These are phyloP conservation scores for Poeciliopsis gracilis DNA, from an alignment of 2,797 vertebrate species.

Conservation along the genomic window DNA sequence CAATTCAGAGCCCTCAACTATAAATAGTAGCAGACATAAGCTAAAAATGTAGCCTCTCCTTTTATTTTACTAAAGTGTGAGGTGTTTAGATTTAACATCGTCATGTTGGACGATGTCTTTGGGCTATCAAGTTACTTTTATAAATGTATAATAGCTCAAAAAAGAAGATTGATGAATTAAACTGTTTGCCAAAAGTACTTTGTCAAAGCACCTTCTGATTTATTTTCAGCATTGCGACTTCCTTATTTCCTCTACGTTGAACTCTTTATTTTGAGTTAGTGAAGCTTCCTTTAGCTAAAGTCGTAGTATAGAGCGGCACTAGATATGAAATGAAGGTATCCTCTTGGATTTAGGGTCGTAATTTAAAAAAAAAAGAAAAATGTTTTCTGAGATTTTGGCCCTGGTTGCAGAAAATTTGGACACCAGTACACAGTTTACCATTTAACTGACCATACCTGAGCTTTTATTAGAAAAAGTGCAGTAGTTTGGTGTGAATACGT, in stretches of 20 bases:
- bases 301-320: too few species aligned
- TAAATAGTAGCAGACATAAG: neutral
- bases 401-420: neutral
- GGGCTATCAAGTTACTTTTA: neutral
- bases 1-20: neutral
- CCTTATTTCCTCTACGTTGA: neutral
- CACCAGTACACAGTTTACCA: neutral
- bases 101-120: neutral
- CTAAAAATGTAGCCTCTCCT: neutral
- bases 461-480: neutral
- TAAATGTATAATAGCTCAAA: neutral
- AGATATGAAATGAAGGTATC: neutral
- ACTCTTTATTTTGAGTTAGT: neutral
- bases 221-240: neutral
- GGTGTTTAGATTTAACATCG: neutral
- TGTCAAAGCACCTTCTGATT: neutral
- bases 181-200: neutral
- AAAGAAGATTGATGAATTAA: neutral
- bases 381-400: neutral
- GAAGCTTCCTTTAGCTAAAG: too few species aligned
- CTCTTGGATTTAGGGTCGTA: neutral
- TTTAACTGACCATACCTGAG: neutral
- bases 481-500: neutral
- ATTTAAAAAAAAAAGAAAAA: neutral
- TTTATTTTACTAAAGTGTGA: neutral